Conservation (phyloP, 2,797 vertebrate species). For the Siniperca obscura region DNA sequence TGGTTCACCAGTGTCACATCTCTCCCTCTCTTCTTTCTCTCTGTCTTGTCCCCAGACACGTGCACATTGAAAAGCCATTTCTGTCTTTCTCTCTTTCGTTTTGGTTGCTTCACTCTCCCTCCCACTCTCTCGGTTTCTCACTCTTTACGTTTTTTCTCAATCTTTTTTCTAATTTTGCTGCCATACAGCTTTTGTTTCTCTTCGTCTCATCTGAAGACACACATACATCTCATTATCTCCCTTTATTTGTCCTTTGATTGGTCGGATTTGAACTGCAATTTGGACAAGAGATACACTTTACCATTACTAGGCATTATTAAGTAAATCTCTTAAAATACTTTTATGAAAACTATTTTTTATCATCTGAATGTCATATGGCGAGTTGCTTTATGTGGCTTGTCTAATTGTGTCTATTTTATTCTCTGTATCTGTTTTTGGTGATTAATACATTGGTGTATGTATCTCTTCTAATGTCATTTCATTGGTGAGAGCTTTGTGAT, state of each 20-base stretch:
- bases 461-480: not conserved
- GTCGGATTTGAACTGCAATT: not conserved
- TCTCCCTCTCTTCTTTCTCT: conserved; percentile 9
- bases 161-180: not conserved
- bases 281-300: not conserved
- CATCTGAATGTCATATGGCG: not conserved
- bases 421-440: not conserved
- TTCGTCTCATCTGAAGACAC: not conserved
- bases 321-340: not conserved
- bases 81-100: not conserved
- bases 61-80: conserved; percentile 62
- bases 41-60: conserved; percentile 39
- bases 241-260: not conserved
- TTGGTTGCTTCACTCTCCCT: not conserved
- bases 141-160: not conserved
- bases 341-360: not conserved
- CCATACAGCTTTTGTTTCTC: not conserved
- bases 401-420: not conserved
- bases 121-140: not conserved
- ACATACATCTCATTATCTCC: not conserved
- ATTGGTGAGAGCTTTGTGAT: not conserved
- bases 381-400: not conserved
- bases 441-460: not conserved
- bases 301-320: not conserved
- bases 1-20: conserved; percentile 61